phyloP scores from a whole-genome alignment of 2,888 invertebrate species.

The Malacosoma neustria region DNA sequence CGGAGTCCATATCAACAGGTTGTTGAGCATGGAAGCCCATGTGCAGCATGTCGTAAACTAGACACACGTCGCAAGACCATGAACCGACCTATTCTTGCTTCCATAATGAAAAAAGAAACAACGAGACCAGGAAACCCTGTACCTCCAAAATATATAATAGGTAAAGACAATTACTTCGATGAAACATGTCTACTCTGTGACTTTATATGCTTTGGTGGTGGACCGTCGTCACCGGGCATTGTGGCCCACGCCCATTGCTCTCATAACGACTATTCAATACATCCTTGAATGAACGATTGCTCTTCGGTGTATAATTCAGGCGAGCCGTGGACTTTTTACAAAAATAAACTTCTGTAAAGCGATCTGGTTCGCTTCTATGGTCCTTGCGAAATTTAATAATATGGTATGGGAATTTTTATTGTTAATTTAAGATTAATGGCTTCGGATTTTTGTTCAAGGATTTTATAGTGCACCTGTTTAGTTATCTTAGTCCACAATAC shows the following conservation, averaged over 20 bases:
- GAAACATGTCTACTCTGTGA: neutral
- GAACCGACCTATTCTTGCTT: too few relatives aligned
- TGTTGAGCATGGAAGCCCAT: too few relatives aligned
- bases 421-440: conserved; percentile 14
- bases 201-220: conserved; percentile 10
- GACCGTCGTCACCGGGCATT: conserved; percentile 33
- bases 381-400: conserved; percentile 13
- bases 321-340: conserved; percentile 45
- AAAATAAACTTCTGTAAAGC: conserved; percentile 61
- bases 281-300: conserved; percentile 69
- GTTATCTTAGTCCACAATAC: too few relatives aligned
- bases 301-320: conserved; percentile 63
- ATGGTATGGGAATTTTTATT: conserved; percentile 36
- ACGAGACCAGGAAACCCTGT: too few relatives aligned
- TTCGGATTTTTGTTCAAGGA: neutral
- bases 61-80: too few relatives aligned
- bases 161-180: too few relatives aligned
- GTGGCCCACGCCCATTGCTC: conserved; percentile 63
- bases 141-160: too few relatives aligned
- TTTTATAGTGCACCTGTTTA: neutral
- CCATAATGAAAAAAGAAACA: too few relatives aligned
- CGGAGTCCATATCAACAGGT: too few relatives aligned
- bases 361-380: conserved; percentile 38
- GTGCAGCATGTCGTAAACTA: too few relatives aligned
- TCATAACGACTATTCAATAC: conserved; percentile 71